Evolutionary conservation across 37 sponge, comb jelly and placozoan genomes (phyloP), one percentile per base, ranked within the genome.

Genomic region (Haliclona indistincta): DNA sequence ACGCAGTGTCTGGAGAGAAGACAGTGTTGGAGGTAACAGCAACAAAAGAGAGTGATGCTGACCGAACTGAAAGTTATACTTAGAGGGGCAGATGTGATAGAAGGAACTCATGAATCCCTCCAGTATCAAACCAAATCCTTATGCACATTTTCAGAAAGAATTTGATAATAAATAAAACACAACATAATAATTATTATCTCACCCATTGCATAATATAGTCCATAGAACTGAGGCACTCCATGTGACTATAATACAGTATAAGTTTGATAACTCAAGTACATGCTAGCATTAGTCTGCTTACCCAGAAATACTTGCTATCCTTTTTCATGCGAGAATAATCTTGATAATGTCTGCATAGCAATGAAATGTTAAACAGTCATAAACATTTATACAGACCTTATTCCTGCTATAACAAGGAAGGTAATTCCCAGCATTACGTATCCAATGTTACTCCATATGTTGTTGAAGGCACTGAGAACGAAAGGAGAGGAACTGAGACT

Each of bases 51-150:
- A 41, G 7, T 68, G 29, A 40, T 3, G 3, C 74, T 70, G 41
- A 93, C 93, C 93, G 70, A 96, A 96, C 74, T 96, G 97, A 65
- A 92, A 96, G 73, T 93, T 96, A 68, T 84, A 81, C 28, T 78
- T 67, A 35, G 71, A 89, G 23, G 97, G 97, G 55, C 97, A 96
- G 68, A 96, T 83, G 83, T 96, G 97, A 66, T 96, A 96, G 53
- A 90, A 81, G 30, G 82, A 81, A 63, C 95, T 93, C 80, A 86
- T 82, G 44, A 85, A 55, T 0, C 94, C 94, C 28, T 93, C 86
- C 41, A 84, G 30, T 2, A 89, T 56, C 34, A 93, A 56, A 4
- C 71, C 83, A 35, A 93, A 22, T 23, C 70, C 89, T 88, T 51
- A 20, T 25, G 34, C 20, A 33, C 5, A 5, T 22, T 35, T 4